Evolutionary conservation across 2,888 invertebrate species (phyloP).

Genomic region (Eulithis prunata): DNA sequence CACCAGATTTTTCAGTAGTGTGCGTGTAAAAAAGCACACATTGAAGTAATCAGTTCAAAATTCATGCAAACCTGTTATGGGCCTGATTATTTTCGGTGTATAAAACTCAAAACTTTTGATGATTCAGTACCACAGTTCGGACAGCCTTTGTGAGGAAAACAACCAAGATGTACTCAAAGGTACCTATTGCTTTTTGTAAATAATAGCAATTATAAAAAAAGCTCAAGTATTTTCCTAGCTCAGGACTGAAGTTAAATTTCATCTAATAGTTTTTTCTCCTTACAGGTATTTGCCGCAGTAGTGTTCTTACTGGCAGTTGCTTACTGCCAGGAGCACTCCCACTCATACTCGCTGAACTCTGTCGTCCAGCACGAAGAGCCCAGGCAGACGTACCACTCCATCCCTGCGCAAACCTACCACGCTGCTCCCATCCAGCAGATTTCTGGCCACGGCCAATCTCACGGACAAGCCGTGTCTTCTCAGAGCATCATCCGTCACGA

Average conservation of each 20-base stretch:
- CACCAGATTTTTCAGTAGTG: constrained; percentile 52
- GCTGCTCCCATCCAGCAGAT: constrained; percentile 36
- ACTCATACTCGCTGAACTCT: constrained; percentile 52
- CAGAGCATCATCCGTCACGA: constrained; percentile 56
- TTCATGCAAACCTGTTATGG: constrained; percentile 56
- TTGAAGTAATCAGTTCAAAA: constrained; percentile 43
- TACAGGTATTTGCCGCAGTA: constrained; percentile 50
- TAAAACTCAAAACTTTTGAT: constrained; percentile 56
- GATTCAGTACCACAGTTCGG: constrained; percentile 50
- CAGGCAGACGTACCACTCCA: constrained; percentile 44
- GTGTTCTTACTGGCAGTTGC: constrained; percentile 46
- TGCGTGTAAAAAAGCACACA: constrained; percentile 48
- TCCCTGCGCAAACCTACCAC: constrained; percentile 36
- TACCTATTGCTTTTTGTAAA: background rate
- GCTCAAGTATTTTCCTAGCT: background rate
- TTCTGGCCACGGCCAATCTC: constrained; percentile 40
- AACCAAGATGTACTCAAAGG: constrained; percentile 52
- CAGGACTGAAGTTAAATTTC: background rate
- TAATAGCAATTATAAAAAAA: background rate
- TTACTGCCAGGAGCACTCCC: constrained; percentile 55
- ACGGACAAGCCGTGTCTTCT: constrained; percentile 55
- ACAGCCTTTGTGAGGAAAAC: constrained; percentile 51
- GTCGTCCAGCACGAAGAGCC: constrained; percentile 59
- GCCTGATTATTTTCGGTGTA: constrained; percentile 54
- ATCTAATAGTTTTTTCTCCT: constrained; percentile 10